Base-by-base conservation (phyloP, 2,888 invertebrate species). In the Ametastegia equiseti region DNA sequence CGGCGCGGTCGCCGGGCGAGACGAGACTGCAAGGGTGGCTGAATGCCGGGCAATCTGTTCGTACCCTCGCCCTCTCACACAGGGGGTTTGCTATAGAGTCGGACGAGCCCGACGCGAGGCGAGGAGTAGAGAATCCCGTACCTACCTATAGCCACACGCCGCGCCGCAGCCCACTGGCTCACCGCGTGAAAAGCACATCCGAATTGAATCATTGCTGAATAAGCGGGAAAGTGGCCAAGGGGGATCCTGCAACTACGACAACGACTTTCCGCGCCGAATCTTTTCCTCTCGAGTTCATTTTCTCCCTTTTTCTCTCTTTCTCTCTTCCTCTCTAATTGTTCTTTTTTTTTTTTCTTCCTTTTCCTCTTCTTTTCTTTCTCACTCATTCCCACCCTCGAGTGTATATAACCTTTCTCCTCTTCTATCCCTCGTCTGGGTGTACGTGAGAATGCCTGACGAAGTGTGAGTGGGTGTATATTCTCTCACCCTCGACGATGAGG, bases 11-110 rank as follows among this genome's bases (percentile, higher is more conserved):
- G 78, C 91, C 91, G 88, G 91, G 88, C 89, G 89, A 89, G 92
- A 92, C 92, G 92, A 92, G 92, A n/a, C n/a, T n/a, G 92, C 92
- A 92, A 91, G 92, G 92, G 92, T 92, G 92, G 92, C 91, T 92
- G 93, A 89, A 89, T 89, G 86, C 87, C 85, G 87, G 83, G 91
- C 90, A 90, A 92, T 92, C 89, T 89, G 90, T 90, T 90, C 88
- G 92, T 92, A 91, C 92, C 92, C 92, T 91, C 88, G 90, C 90
- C 89, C 84, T 83, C 83, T 84, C 89, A 89, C 80, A 80, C n/a
- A n/a, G n/a, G 78, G 81, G 81, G 50, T 81, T 57, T 30, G 75
- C 67, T 69, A 82, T 81, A 81, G 36, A 80, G 79, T 39, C 79
- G 80, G 47, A 75, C 81, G 65, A 63, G 77, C 63, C 27, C 36